Conservation (phyloP, 1,140 invertebrate species). For the Lepeophtheirus salmonis region DNA sequence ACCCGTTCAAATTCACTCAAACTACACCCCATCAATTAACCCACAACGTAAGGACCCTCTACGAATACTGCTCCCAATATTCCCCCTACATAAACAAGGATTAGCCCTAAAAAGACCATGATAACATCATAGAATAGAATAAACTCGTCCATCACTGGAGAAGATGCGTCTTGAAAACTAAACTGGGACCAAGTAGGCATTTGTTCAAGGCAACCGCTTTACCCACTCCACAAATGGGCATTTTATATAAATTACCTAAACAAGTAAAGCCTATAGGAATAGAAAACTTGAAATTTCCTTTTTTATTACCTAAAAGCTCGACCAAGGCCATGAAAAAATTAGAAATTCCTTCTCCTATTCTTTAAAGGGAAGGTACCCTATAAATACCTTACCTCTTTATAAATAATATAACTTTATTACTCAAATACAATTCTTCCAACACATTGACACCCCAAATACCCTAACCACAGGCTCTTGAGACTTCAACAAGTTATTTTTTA, state of each 20-base stretch:
- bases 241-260: conserved; percentile 1
- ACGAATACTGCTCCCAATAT: neutral
- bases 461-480: too few relatives aligned
- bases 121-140: neutral
- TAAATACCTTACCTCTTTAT: neutral
- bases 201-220: neutral
- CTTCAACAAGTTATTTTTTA: too few relatives aligned
- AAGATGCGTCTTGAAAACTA: neutral
- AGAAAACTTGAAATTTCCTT: neutral
- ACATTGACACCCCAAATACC: too few relatives aligned
- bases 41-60: neutral
- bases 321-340: neutral
- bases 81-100: neutral
- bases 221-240: neutral
- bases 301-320: neutral
- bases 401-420: neutral
- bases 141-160: neutral
- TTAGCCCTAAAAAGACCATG: too few relatives aligned
- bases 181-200: neutral
- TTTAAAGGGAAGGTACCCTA: neutral
- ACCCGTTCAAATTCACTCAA: neutral
- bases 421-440: neutral
- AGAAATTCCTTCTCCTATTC: neutral
- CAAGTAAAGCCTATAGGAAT: neutral
- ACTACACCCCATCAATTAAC: neutral